These are phyloP conservation scores for Agonopterix arenella DNA, from an alignment of 2,888 invertebrate species.

Conservation along the genomic window DNA sequence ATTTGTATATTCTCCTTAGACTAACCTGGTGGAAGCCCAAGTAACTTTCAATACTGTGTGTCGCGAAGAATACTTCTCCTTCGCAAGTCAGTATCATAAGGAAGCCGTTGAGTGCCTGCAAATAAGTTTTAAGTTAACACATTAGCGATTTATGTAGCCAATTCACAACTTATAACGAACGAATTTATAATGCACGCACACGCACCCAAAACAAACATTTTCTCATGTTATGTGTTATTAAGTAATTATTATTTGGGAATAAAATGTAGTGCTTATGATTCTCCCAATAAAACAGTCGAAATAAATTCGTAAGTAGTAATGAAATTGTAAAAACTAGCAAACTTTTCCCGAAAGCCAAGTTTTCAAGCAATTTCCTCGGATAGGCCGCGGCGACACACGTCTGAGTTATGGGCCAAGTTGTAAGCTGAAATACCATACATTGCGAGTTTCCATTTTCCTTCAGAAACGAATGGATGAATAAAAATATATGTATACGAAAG, in stretches of 20 bases:
- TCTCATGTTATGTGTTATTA: too few relatives aligned
- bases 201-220: too few relatives aligned
- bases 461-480: not conserved
- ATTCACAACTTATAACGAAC: too few relatives aligned
- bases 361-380: slow-evolving; percentile 16
- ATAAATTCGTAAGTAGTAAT: too few relatives aligned
- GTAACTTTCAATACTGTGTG: slow-evolving; percentile 99
- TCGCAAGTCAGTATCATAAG: slow-evolving; percentile 99
- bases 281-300: too few relatives aligned
- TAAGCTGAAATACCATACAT: slow-evolving; percentile 16
- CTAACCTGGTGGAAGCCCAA: slow-evolving; percentile 99
- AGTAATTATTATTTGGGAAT: too few relatives aligned
- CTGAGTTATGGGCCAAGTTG: slow-evolving; percentile 29
- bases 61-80: slow-evolving; percentile 99
- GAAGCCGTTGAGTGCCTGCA: slow-evolving; percentile 99
- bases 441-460: slow-evolving; percentile 20
- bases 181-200: too few relatives aligned
- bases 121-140: slow-evolving; percentile 6
- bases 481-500: not conserved
- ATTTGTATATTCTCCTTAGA: too few relatives aligned
- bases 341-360: slow-evolving; percentile 9
- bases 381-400: slow-evolving; percentile 12
- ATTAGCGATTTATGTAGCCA: too few relatives aligned
- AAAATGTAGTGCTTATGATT: too few relatives aligned
- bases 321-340: not conserved